phyloP scores from a whole-genome alignment of 2,113 vertebrate genomes.

The Noctilio leporinus region DNA sequence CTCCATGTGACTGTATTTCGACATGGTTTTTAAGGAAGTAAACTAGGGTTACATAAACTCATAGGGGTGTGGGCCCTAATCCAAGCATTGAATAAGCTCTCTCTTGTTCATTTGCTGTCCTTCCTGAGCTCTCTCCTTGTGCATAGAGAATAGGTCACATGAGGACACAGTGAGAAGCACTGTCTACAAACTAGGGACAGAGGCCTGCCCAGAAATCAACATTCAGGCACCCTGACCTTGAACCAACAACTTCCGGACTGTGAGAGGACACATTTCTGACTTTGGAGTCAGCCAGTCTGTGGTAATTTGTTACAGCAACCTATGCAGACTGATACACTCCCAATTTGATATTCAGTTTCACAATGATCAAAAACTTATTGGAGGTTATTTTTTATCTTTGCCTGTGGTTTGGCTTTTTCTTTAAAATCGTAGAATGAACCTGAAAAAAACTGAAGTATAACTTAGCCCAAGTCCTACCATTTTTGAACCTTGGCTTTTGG shows the following conservation, averaged over 20 bases:
- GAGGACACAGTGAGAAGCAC: neutral
- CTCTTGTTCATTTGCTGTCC: neutral
- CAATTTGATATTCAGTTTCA: neutral
- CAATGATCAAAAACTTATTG: neutral
- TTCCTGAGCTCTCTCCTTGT: neutral
- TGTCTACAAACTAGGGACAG: neutral
- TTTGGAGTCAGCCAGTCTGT: neutral
- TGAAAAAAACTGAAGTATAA: neutral
- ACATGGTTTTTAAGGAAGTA: neutral
- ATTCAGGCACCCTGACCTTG: neutral
- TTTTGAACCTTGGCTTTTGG: neutral
- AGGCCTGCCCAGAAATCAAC: neutral
- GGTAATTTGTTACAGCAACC: neutral
- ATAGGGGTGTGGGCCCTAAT: neutral
- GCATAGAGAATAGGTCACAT: neutral
- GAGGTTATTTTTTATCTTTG: neutral
- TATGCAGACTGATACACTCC: neutral
- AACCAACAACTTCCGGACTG: neutral
- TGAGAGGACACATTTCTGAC: neutral
- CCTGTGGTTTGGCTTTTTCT: neutral
- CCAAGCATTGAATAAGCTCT: neutral
- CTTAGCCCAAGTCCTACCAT: neutral
- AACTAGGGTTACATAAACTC: neutral
- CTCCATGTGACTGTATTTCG: neutral
- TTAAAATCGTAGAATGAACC: neutral